A percentile compares a stretch with the other conserved stretches of the same genome.
Conservation (phyloP, 2,797 vertebrate species). For the Acridotheres tristis region DNA sequence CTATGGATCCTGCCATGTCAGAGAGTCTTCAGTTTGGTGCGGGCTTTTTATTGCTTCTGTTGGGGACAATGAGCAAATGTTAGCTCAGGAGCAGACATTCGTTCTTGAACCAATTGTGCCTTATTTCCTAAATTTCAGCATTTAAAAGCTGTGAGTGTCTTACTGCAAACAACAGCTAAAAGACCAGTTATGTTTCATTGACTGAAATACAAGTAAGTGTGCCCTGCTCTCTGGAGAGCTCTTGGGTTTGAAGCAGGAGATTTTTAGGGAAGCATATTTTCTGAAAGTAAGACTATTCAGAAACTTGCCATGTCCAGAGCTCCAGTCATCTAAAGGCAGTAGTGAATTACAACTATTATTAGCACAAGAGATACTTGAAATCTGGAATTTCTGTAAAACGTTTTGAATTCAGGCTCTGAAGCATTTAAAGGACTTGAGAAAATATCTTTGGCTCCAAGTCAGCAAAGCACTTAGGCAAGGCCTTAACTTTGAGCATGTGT, state of each 20-base stretch:
- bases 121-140: constrained; percentile 19
- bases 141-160: background rate
- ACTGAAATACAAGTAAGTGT: constrained; percentile 34
- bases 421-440: constrained; percentile 52
- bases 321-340: background rate
- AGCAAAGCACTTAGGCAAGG: constrained; percentile 65
- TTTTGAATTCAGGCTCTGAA: constrained; percentile 45
- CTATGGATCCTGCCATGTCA: background rate
- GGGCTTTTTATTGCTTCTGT: background rate
- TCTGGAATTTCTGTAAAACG: constrained; percentile 38
- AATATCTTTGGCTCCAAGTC: constrained; percentile 61
- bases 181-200: constrained; percentile 13
- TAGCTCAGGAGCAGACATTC: background rate
- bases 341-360: constrained; percentile 26
- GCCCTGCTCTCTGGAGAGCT: background rate
- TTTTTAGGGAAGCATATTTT: background rate
- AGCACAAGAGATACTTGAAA: constrained; percentile 45
- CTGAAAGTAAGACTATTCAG: background rate
- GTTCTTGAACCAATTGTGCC: background rate
- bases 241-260: background rate
- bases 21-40: background rate
- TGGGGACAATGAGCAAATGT: background rate
- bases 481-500: constrained; percentile 63
- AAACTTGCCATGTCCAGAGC: background rate
- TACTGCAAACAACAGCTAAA: constrained; percentile 29